Evolutionary conservation across 2,888 invertebrate species (phyloP), one percentile per base, ranked within the genome.

Genomic region (Philereme transversata): DNA sequence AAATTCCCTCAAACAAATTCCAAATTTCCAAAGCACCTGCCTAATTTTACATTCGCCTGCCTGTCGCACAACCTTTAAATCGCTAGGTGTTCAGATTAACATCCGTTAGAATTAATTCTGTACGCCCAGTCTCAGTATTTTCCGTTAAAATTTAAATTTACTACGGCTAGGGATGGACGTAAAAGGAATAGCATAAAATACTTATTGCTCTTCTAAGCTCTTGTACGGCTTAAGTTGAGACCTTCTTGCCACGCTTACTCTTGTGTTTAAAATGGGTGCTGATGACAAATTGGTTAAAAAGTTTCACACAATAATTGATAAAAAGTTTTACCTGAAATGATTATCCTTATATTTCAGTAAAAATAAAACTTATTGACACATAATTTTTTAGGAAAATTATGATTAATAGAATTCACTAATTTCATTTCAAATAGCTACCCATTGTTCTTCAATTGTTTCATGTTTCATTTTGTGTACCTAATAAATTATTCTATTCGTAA

Each of bases 71-170:
- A 68, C 68, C 71, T 71, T 71, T 65, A 70, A 70, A 77, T 77
- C 76, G 75, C 72, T 73, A 79, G 78, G 80, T 80, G 75, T 76
- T 72, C 77, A 72, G 79, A 80, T 81, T 81, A 79, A 77, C 78
- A 78, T 77, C 75, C 76, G 76, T 77, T 74, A 72, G 76, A 81
- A 82, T 82, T 82, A 81, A 82, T 82, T 81, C 82, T 75, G 74
- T 75, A 65, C 66, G 68, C 71, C 63, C 69, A 66, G 68, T 69
- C 64, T 62, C 65, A 64, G 68, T 68, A 68, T 74, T 76, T 75
- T 76, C 73, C 69, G 73, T 65, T 69, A 69, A 71, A 74, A 71
- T 72, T 75, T 70, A 74, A 74, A 68, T 74, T 70, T 65, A 65
- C 61, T 65, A 57, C 54, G 41, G 4, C 9, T 70, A 70, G 65